These are phyloP conservation scores for Amphimallon solstitiale DNA, from an alignment of 2,888 invertebrate species.

Conservation along the genomic window DNA sequence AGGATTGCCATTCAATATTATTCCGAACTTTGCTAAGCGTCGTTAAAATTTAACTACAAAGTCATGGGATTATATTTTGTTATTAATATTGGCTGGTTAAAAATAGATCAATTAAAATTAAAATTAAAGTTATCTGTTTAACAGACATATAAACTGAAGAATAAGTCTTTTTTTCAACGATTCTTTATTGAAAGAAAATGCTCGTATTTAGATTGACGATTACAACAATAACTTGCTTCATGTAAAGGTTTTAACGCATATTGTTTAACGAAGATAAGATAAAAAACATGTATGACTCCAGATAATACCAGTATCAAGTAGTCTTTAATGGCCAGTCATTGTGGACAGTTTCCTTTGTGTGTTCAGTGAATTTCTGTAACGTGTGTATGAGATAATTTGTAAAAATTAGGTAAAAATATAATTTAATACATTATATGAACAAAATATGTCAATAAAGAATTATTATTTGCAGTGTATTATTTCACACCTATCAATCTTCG, in stretches of 20 bases:
- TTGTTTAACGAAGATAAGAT: conserved; percentile 32
- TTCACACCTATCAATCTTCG: too few relatives aligned
- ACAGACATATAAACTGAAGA: background rate
- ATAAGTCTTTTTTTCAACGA: too few relatives aligned
- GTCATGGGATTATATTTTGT: too few relatives aligned
- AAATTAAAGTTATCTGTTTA: too few relatives aligned
- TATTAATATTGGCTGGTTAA: too few relatives aligned
- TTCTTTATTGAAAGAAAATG: background rate
- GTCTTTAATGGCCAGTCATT: background rate
- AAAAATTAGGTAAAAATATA: background rate
- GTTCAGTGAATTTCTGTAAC: background rate
- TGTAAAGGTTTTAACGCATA: background rate
- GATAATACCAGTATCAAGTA: conserved; percentile 3
- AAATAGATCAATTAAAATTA: too few relatives aligned
- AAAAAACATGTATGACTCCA: conserved; percentile 1
- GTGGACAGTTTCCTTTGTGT: background rate
- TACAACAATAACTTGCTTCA: background rate
- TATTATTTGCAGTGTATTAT: too few relatives aligned
- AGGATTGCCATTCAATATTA: too few relatives aligned
- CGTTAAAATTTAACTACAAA: too few relatives aligned
- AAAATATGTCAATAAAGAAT: too few relatives aligned
- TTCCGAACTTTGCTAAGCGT: too few relatives aligned
- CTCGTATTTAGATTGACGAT: background rate
- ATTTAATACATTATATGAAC: too few relatives aligned
- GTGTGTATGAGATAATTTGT: background rate